phyloP scores from a whole-genome alignment of 2,797 vertebrate species.

The Pteropus rufus region DNA sequence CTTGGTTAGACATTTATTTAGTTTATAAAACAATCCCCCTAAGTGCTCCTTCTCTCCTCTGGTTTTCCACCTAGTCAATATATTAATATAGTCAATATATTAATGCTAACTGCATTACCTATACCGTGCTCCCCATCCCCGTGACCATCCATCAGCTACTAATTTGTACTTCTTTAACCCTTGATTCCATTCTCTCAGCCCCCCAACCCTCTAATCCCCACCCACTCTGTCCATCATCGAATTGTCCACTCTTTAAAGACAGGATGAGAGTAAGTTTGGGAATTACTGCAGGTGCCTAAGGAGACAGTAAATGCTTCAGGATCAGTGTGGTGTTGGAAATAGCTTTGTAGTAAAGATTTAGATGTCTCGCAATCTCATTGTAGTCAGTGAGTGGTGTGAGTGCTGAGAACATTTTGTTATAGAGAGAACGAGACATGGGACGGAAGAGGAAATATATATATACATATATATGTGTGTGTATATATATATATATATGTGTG shows the following conservation, averaged over 20 bases:
- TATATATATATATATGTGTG: rapidly evolving
- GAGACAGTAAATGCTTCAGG: conserved; percentile 54
- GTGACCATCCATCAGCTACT: too few relatives aligned
- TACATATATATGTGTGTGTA: rapidly evolving
- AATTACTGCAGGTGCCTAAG: conserved; percentile 58
- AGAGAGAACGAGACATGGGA: neutral
- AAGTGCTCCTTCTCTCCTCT: too few relatives aligned
- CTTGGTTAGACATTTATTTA: too few relatives aligned
- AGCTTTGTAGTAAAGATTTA: conserved; percentile 8
- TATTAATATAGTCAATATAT: too few relatives aligned
- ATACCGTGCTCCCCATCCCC: too few relatives aligned
- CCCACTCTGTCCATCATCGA: too few relatives aligned
- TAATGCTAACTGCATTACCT: too few relatives aligned
- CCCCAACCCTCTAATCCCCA: too few relatives aligned
- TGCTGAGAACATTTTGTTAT: conserved; percentile 23
- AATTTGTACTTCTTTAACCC: too few relatives aligned
- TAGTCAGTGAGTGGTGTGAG: conserved; percentile 51
- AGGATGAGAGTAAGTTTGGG: neutral
- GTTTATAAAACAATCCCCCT: too few relatives aligned
- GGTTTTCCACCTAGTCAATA: too few relatives aligned
- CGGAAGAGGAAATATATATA: neutral
- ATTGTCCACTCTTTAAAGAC: conserved; percentile 36
- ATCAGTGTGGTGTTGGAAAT: conserved; percentile 34
- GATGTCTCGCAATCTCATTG: neutral
- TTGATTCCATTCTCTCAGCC: too few relatives aligned